Base-by-base conservation (phyloP, 2,797 vertebrate genomes). In the Anabacerthia variegaticeps region DNA sequence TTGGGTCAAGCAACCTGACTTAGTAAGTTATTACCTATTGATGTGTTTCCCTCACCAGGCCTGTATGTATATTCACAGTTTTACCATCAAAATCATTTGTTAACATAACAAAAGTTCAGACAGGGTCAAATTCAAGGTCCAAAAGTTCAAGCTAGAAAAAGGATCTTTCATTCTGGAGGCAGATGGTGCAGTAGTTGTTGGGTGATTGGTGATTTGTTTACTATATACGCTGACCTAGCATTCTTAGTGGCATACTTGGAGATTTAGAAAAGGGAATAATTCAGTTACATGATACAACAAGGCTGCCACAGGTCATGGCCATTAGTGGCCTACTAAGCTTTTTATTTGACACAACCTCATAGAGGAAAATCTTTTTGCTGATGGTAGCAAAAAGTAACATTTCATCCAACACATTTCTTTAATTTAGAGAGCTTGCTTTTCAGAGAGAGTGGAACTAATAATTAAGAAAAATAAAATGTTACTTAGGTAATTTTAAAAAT, bases 401-500 rank as follows among this genome's bases (percentile, higher is more conserved):
- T 85, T 94, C 74, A 67, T 89, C 87, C 65, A 56, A 51, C 73
- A 52, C 68, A 94, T 97, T 96, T 95, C 49, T 73, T 95, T 97
- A 97, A 97, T 97, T 96, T 96, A 92, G 78, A 36, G 69, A 32
- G 18, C 55, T 72, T 92, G 74, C 37, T 96, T 96, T 97, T 96
- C 93, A 96, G 88, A 93, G 26, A 20, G 19, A 65, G 19, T 61
- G 7, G 17, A 72, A 69, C 51, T 54, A 72, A 92, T 72, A 92
- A 90, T 80, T 85, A 89, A 90, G 61, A 82, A 92, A 96, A 95
- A 63, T 58, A 66, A 49, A 7, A 34, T n/a, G 6, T 54, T 89
- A 69, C 63, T 72, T 69, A 87, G 43, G 43, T 82, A 95, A 77
- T 95, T 96, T 97, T 79, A 85, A 30, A 65, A 88, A 79, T 94